Evolutionary conservation across 2,888 invertebrate species (phyloP).

Genomic region (Imbricaverruca yamaguchii): DNA sequence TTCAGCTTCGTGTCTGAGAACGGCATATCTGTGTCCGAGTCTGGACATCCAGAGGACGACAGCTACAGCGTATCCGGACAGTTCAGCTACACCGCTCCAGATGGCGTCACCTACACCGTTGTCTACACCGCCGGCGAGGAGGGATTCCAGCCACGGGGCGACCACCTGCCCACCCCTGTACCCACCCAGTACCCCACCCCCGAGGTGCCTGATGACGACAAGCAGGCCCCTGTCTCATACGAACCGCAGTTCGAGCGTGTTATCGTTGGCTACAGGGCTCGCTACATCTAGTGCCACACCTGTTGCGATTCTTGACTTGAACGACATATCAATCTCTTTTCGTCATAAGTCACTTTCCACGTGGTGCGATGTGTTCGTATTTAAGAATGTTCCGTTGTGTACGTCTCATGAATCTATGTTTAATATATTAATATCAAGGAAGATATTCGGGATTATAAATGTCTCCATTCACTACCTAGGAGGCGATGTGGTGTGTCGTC

Average conservation of each 20-base stretch:
- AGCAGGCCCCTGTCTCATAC: neutral
- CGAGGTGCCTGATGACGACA: neutral
- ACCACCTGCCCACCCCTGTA: neutral
- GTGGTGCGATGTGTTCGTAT: too few species aligned
- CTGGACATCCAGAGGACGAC: constrained; percentile 1
- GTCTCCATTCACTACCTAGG: too few species aligned
- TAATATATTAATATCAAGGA: too few species aligned
- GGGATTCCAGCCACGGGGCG: neutral
- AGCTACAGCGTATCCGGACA: neutral
- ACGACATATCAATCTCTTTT: too few species aligned
- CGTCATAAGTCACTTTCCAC: too few species aligned
- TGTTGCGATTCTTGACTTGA: too few species aligned
- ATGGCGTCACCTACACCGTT: neutral
- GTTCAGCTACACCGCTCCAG: neutral
- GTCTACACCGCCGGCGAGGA: neutral
- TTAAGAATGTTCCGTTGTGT: too few species aligned
- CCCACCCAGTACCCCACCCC: neutral
- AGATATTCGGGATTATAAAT: too few species aligned
- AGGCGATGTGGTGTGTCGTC: too few species aligned
- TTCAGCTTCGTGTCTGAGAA: neutral
- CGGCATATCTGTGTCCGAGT: neutral
- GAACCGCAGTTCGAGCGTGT: neutral
- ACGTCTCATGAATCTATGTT: too few species aligned
- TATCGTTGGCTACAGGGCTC: neutral
- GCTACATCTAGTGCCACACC: neutral